Evolutionary conservation across 2,797 vertebrate genomes (phyloP), one percentile per base, ranked within the genome.

Genomic region (Sebastiscus albofasciatus): DNA sequence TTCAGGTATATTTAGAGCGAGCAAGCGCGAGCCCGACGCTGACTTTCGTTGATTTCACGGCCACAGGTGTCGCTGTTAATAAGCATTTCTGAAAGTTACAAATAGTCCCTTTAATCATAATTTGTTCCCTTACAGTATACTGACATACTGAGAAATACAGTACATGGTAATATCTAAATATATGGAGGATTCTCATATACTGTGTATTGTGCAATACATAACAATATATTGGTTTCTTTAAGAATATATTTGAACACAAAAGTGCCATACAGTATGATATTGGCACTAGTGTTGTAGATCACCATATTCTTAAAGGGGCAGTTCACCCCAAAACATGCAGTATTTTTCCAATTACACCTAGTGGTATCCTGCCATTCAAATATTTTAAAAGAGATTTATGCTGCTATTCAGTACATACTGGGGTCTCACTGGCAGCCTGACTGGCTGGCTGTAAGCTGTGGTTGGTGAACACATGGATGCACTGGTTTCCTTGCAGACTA

Each of bases 361-460:
- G 16, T 72, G 9, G 42, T 64, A 26, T 73, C 10, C 27, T 26
- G n/a, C 6, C 6, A n/a, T 55, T 4, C 7, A 61, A n/a, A 55
- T 29, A 22, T 24, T 58, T 65, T 10, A 4, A 29, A 4, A 8
- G 9, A 34, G 20, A 26, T 52, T 13, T 16, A 39, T 33, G 31
- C 34, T 27, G 4, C 56, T 29, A 27, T 52, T 69, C 18, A 18
- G 5, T n/a, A 5, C n/a, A 27, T 27, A 8, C n/a, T 20, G 11
- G 20, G 8, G 26, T 14, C 34, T 65, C 26, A 39, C 52, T 59
- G 65, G 29, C 64, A 34, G 54, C 22, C 29, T 66, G 49, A 76
- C 75, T 73, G 62, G 78, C 34, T 66, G 49, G 73, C 75, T 74
- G 62, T 80, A 33, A 39, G 22, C 49, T 78, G 61, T 26, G 62